Percentiles rank a stretch among this genome's conserved stretches.
Conservation (phyloP, 2,797 vertebrate species). For the Eurystomus glaucurus region DNA sequence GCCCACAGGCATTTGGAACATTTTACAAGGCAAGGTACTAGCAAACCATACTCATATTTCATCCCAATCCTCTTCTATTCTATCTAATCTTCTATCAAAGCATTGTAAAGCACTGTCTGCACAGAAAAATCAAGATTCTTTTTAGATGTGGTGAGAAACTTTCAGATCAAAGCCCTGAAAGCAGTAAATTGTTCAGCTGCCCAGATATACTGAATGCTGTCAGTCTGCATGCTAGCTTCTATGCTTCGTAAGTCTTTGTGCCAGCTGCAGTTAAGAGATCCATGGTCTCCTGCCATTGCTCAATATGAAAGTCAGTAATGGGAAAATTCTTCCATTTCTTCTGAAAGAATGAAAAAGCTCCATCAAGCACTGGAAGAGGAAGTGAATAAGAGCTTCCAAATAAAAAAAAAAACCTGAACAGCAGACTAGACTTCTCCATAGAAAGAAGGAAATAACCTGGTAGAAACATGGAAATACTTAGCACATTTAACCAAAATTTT, state of each 20-base stretch:
- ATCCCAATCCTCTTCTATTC: not conserved
- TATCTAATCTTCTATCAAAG: not conserved
- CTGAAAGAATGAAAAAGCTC: not conserved
- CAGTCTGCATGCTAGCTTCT: not conserved
- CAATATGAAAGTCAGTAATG: not conserved
- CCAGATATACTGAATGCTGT: not conserved
- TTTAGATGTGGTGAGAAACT: not conserved
- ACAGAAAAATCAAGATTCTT: not conserved
- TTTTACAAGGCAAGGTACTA: not conserved
- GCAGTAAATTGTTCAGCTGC: not conserved
- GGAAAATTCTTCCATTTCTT: not conserved
- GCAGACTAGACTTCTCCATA: not conserved
- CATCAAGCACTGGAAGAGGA: not conserved
- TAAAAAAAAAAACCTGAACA: not conserved
- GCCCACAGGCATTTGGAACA: not conserved
- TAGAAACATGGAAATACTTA: not conserved
- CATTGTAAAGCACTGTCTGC: not conserved
- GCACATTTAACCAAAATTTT: not conserved
- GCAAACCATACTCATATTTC: not conserved
- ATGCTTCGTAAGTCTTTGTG: not conserved
- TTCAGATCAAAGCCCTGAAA: not conserved
- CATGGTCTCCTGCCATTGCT: not conserved
- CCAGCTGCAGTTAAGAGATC: not conserved
- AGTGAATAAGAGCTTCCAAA: not conserved
- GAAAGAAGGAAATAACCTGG: not conserved